Conservation (phyloP, 2,797 vertebrate genomes). For the Cynopterus sphinx region DNA sequence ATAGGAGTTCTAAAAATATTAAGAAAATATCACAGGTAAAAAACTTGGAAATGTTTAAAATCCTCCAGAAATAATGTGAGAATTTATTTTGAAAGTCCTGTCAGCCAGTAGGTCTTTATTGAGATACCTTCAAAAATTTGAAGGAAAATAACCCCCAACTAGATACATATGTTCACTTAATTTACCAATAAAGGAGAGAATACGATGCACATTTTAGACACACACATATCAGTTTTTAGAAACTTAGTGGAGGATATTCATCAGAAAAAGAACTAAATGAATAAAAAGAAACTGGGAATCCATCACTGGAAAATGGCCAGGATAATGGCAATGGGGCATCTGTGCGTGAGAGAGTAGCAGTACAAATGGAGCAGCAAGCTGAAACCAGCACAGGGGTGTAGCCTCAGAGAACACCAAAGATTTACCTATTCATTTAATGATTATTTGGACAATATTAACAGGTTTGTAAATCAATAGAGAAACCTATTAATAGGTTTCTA, state of each 20-base stretch:
- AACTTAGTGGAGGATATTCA: neutral
- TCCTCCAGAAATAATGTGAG: neutral
- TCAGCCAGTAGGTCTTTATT: too few species aligned
- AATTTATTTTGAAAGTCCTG: neutral
- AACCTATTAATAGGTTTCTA: too few species aligned
- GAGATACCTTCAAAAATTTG: neutral
- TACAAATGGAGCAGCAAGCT: neutral
- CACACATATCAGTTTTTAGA: neutral
- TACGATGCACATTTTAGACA: neutral
- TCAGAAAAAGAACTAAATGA: neutral
- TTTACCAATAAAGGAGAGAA: neutral
- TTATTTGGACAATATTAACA: neutral
- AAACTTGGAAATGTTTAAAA: neutral
- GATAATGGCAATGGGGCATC: fast-evolving
- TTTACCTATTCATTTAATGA: neutral
- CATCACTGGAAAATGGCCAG: neutral
- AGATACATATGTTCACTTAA: neutral
- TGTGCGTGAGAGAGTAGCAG: too few species aligned
- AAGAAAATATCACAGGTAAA: neutral
- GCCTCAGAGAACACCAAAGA: neutral
- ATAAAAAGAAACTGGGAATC: neutral
- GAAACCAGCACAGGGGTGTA: neutral
- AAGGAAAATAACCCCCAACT: neutral
- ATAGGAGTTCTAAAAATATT: neutral
- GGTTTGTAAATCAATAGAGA: neutral